A percentile compares a stretch with the other conserved stretches of the same genome.
These are phyloP conservation scores for Petrocephalus schoutedeni DNA, from an alignment of 2,797 vertebrate species.

Conservation along the genomic window DNA sequence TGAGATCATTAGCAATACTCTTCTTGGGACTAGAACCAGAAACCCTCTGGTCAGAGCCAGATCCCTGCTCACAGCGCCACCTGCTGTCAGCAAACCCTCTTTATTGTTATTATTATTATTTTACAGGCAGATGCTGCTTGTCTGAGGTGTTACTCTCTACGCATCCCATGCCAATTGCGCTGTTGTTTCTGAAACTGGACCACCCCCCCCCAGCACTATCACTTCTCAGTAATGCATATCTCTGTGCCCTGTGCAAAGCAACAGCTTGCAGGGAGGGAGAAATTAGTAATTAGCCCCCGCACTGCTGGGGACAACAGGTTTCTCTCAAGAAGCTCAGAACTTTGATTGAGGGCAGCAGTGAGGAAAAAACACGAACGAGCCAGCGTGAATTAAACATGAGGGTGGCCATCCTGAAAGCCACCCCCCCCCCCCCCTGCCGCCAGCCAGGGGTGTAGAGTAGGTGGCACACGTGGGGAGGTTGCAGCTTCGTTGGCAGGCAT, in stretches of 20 bases:
- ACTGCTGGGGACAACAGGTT: not conserved
- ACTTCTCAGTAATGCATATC: not conserved
- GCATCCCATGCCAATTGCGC: not conserved
- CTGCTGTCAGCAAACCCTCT: not conserved
- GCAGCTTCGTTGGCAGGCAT: not conserved
- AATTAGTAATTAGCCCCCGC: not conserved
- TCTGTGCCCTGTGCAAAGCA: not conserved
- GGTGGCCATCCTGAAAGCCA: not conserved
- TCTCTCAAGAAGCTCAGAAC: conserved; percentile 5
- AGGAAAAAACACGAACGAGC: not conserved
- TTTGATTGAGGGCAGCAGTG: conserved; percentile 16
- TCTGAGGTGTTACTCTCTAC: not conserved
- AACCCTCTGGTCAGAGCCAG: not conserved
- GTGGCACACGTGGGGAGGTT: not conserved
- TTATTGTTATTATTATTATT: not conserved
- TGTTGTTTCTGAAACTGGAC: not conserved
- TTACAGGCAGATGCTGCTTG: not conserved
- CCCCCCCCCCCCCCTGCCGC: not conserved
- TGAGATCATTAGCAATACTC: not conserved
- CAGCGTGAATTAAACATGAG: conserved; percentile 18
- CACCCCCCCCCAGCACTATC: not conserved
- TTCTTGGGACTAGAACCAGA: not conserved
- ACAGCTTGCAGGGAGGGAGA: not conserved
- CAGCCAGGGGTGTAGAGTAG: not conserved
- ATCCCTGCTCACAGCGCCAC: not conserved